These are phyloP conservation scores for Fulica atra DNA, from an alignment of 2,113 vertebrate genomes.

Conservation along the genomic window DNA sequence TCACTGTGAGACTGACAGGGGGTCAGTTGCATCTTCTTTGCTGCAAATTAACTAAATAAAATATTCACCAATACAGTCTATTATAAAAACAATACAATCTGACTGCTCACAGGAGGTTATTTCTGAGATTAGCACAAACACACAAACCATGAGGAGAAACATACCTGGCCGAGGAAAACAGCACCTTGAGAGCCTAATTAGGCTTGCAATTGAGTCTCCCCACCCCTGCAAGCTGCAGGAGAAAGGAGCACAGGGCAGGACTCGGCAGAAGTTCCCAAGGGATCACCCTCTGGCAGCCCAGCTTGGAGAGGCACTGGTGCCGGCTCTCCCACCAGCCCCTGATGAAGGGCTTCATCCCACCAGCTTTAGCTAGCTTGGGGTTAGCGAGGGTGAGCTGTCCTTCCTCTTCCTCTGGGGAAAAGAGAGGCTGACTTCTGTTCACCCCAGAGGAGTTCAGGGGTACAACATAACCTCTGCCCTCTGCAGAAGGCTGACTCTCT, in stretches of 20 bases:
- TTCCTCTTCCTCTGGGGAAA: rapidly evolving
- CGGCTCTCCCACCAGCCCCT: not conserved
- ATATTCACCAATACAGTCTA: rapidly evolving
- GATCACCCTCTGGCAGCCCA: not conserved
- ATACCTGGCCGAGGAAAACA: not conserved
- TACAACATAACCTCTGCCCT: rapidly evolving
- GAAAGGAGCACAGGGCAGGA: rapidly evolving
- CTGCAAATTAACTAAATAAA: not conserved
- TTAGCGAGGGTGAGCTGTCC: not conserved
- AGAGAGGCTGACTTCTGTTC: no score
- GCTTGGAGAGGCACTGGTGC: rapidly evolving
- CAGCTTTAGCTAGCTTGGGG: not conserved
- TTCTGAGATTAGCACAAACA: rapidly evolving
- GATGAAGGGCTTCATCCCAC: no score
- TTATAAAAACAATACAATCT: rapidly evolving
- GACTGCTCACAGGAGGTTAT: rapidly evolving
- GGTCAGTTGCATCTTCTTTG: not conserved
- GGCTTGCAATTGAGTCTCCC: no score
- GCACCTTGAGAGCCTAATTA: no score
- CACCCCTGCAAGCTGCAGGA: no score
- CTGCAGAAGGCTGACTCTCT: not conserved
- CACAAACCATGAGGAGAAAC: not conserved
- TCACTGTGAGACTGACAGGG: not conserved
- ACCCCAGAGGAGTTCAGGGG: not conserved
- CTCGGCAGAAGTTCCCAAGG: not conserved